Conservation (phyloP, 2,113 vertebrate species). For the Acanthochromis polyacanthus region DNA sequence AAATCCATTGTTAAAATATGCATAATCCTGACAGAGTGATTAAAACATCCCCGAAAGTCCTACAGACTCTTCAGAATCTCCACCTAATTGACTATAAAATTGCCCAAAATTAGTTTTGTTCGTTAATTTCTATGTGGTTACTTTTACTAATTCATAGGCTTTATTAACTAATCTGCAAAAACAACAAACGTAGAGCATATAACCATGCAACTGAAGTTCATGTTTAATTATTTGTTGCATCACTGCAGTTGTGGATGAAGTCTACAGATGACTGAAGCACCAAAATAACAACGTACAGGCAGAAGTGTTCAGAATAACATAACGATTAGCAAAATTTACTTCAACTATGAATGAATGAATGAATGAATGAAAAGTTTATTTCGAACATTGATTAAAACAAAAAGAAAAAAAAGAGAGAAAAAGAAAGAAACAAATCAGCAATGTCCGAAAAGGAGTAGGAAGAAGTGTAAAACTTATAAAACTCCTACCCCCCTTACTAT, state of each 20-base stretch:
- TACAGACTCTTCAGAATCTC: background rate
- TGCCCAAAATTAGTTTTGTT: background rate
- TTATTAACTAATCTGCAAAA: background rate
- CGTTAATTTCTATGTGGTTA: background rate
- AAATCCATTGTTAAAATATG: background rate
- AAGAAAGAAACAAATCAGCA: no score
- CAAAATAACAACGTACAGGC: no score
- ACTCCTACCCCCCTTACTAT: no score
- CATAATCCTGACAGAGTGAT: background rate
- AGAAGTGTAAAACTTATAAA: no score
- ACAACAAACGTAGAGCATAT: background rate
- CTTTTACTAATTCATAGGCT: background rate
- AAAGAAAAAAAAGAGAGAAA: no score
- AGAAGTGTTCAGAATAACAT: no score
- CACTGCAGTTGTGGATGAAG: background rate
- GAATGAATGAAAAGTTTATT: no score
- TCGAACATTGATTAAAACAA: no score
- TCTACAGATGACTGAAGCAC: background rate
- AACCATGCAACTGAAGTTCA: background rate
- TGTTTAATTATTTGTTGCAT: slow-evolving; percentile 18
- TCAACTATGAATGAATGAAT: no score
- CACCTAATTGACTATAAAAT: background rate
- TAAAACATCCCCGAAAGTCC: background rate
- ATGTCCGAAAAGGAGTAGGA: no score
- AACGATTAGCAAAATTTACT: no score